Conservation (phyloP, 2,113 vertebrate species). For the Chaetura pelagica region DNA sequence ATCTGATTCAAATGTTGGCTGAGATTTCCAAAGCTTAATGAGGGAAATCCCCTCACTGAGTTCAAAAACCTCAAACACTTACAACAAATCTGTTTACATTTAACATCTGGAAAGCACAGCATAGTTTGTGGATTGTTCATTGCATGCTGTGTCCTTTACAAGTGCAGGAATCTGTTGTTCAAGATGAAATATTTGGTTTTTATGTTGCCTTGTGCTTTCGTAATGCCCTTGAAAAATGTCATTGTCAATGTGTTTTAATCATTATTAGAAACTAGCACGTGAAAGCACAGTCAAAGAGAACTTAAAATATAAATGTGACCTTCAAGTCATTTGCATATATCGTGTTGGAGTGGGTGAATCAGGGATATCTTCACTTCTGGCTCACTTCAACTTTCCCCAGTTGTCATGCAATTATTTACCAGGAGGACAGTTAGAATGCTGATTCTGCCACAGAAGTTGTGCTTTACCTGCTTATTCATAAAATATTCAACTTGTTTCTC, state of each 20-base stretch:
- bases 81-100: constrained; percentile 4
- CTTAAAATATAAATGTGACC: constrained; percentile 5
- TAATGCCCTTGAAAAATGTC: constrained; percentile 26
- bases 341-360: background rate
- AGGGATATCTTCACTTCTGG: background rate
- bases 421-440: background rate
- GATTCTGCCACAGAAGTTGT: background rate
- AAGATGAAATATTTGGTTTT: background rate
- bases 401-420: constrained; percentile 18
- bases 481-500: background rate
- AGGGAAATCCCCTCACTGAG: constrained; percentile 42
- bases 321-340: background rate
- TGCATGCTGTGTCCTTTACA: background rate
- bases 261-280: background rate
- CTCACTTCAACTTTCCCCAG: background rate
- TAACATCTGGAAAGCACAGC: background rate
- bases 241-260: constrained; percentile 33
- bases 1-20: background rate
- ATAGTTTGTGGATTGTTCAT: background rate
- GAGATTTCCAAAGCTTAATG: constrained; percentile 27
- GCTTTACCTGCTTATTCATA: background rate
- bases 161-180: constrained; percentile 35
- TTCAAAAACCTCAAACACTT: background rate
- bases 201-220: constrained; percentile 15
- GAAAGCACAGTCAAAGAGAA: constrained; percentile 24